A percentile compares a stretch with the other conserved stretches of the same genome.
phyloP scores from a whole-genome alignment of 2,113 vertebrate genomes.

The Sapajus apella region DNA sequence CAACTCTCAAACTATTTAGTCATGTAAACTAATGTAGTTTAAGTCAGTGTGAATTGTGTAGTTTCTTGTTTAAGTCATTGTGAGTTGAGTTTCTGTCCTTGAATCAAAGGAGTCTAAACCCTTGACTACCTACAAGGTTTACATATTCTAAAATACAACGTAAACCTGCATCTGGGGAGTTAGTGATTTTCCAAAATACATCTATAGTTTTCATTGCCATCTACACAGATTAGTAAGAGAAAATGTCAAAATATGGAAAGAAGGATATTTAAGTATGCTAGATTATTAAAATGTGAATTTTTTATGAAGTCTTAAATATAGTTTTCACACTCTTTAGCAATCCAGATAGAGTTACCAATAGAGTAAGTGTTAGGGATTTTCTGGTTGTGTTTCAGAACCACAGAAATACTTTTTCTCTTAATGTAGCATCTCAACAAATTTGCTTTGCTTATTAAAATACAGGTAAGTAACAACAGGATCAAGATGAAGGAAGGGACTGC shows the following conservation, averaged over 20 bases:
- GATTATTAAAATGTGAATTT: neutral
- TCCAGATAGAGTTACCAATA: neutral
- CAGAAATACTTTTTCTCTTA: neutral
- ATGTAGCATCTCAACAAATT: neutral
- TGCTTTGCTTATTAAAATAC: neutral
- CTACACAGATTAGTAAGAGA: neutral
- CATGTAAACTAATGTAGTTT: neutral
- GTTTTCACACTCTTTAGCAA: neutral
- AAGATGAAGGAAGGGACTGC: no score
- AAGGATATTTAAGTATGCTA: neutral
- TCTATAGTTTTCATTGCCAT: neutral
- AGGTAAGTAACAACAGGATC: neutral
- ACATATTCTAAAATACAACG: neutral
- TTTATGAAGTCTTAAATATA: neutral
- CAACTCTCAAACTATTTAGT: neutral
- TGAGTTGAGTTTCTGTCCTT: neutral
- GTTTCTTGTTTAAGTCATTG: neutral
- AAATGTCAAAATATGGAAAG: neutral
- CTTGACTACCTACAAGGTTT: neutral
- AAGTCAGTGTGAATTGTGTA: neutral
- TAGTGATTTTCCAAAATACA: neutral
- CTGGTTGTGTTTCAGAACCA: neutral
- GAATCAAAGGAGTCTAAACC: neutral
- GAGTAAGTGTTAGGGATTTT: neutral
- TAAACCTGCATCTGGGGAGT: neutral